These are phyloP conservation scores for Muscicapa adusta DNA, from an alignment of 2,113 vertebrate genomes.

Conservation along the genomic window DNA sequence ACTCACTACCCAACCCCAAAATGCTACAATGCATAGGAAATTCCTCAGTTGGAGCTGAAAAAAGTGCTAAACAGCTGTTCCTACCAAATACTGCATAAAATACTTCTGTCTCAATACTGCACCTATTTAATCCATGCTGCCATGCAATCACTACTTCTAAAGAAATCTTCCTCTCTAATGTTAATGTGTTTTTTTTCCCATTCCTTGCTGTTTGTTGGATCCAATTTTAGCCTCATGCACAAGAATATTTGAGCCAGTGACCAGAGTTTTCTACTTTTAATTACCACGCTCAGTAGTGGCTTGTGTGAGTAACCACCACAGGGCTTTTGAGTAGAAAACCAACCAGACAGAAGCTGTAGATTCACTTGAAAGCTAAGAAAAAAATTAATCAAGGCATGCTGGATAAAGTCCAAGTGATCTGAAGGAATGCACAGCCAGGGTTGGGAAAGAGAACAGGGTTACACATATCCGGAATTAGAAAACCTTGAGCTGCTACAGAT, in stretches of 20 bases:
- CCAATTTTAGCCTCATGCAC: background rate
- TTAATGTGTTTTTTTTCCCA: background rate
- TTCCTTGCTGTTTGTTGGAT: background rate
- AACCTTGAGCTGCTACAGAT: background rate
- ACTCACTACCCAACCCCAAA: background rate
- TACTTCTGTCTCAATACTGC: background rate
- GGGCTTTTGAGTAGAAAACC: background rate
- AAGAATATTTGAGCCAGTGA: background rate
- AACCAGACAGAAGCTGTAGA: background rate
- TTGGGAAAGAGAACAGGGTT: background rate
- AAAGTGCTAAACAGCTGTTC: background rate
- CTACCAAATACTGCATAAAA: background rate
- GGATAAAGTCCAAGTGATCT: background rate
- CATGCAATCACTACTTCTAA: background rate
- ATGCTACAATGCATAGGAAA: background rate
- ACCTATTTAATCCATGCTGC: background rate
- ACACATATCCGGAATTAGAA: background rate
- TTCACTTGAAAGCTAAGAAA: background rate
- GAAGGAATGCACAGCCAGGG: background rate
- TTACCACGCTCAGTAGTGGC: background rate
- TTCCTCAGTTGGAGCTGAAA: background rate
- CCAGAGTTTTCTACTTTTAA: background rate
- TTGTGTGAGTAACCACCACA: background rate
- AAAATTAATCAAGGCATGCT: background rate
- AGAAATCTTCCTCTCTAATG: background rate